These are phyloP conservation scores for Imbricaverruca yamaguchii DNA, from an alignment of 2,888 invertebrate species.

Conservation along the genomic window DNA sequence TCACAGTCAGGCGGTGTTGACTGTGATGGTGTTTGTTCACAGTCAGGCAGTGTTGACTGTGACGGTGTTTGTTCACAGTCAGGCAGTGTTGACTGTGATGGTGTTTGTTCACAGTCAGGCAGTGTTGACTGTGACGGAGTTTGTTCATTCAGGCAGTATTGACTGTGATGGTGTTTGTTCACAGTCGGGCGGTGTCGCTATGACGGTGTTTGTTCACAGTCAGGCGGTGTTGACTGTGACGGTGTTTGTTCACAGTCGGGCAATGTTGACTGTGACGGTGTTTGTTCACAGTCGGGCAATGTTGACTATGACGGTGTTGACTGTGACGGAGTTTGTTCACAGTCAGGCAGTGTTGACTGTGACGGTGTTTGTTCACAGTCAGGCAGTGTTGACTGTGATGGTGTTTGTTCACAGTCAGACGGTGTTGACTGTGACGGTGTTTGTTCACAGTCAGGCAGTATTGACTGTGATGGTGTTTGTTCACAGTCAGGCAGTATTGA, in stretches of 20 bases:
- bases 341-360: conserved; percentile 28
- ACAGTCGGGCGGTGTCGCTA: neutral
- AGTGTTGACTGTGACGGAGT: conserved; percentile 29
- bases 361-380: neutral
- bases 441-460: neutral
- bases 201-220: neutral
- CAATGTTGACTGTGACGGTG: conserved; percentile 62
- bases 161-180: neutral
- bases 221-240: conserved; percentile 8
- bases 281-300: no score
- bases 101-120: conserved; percentile 18
- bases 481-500: neutral
- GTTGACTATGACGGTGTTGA: neutral
- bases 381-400: neutral
- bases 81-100: neutral
- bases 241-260: conserved; percentile 52
- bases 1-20: conserved; percentile 26
- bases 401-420: neutral
- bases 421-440: conserved; percentile 28
- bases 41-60: neutral
- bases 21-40: conserved; percentile 14
- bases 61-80: neutral
- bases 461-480: neutral
- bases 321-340: no score
- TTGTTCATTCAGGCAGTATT: conserved; percentile 48